Conservation (phyloP, 2,113 vertebrate species). For the Zosterops hypoxanthus region DNA sequence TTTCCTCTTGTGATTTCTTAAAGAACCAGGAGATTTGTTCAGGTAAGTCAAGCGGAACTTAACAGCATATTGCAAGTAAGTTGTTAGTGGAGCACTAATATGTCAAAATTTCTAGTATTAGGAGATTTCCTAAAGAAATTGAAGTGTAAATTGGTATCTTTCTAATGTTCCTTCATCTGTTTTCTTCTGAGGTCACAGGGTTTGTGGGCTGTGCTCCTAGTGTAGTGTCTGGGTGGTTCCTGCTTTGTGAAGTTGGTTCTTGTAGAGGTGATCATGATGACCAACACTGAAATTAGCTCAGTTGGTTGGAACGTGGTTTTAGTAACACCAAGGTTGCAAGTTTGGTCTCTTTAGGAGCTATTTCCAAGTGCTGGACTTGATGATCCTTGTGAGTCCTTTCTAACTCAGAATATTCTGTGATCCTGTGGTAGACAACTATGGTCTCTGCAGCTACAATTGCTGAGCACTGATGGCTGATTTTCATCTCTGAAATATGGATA, state of each 20-base stretch:
- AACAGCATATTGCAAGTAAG: not conserved
- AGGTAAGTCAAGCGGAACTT: not conserved
- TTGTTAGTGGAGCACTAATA: not conserved
- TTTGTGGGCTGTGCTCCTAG: not conserved
- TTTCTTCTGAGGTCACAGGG: not conserved
- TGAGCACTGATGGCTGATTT: not conserved
- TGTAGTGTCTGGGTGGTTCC: not conserved
- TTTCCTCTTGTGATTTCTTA: constrained; percentile 19
- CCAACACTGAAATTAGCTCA: not conserved
- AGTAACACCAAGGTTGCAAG: not conserved
- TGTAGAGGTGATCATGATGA: not conserved
- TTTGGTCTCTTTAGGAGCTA: not conserved
- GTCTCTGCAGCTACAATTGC: not conserved
- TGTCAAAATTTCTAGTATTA: not conserved
- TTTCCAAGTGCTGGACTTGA: not conserved
- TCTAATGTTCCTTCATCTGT: not conserved
- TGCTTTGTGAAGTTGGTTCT: not conserved
- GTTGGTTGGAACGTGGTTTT: not conserved
- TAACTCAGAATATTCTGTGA: not conserved
- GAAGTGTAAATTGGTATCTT: not conserved
- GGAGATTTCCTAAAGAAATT: not conserved
- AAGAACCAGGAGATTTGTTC: not conserved
- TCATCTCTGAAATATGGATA: not conserved
- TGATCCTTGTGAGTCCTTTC: not conserved
- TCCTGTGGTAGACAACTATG: not conserved